Percentiles rank a stretch among this genome's conserved stretches.
Evolutionary conservation across 2,888 invertebrate species (phyloP).

Genomic region (Periphyllus acericola): DNA sequence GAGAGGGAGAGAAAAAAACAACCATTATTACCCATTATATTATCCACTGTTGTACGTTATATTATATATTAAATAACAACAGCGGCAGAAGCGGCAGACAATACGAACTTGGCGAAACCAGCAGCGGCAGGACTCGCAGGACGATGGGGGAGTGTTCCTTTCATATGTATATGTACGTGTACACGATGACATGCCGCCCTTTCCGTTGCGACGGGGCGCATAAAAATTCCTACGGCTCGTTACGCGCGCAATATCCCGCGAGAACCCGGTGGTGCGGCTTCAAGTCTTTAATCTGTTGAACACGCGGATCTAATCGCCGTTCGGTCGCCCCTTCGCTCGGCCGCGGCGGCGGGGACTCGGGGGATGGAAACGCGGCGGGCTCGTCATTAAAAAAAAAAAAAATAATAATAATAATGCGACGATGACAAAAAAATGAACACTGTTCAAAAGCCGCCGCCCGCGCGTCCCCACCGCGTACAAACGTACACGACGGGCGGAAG

Average conservation of each 20-base stretch:
- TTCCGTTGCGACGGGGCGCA: background rate
- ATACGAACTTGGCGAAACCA: constrained; percentile 24
- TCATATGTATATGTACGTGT: background rate
- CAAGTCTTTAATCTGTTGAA: constrained; percentile 60
- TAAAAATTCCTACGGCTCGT: constrained; percentile 61
- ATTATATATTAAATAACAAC: constrained; percentile 54
- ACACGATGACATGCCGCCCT: constrained; percentile 26
- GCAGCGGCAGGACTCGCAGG: background rate
- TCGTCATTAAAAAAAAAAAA: constrained; percentile 54
- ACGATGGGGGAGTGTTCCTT: background rate
- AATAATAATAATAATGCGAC: constrained; percentile 50
- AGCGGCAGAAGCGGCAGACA: constrained; percentile 24
- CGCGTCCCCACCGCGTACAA: background rate
- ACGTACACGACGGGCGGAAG: background rate
- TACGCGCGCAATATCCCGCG: constrained; percentile 50
- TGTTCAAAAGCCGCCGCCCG: constrained; percentile 50
- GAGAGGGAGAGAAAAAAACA: constrained; percentile 42
- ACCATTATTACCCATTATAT: constrained; percentile 17
- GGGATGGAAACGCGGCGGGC: background rate
- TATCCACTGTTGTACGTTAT: constrained; percentile 4
- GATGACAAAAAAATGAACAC: constrained; percentile 46
- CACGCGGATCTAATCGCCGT: constrained; percentile 60
- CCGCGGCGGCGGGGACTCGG: no score
- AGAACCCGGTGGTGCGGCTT: constrained; percentile 14
- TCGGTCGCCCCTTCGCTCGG: background rate